phyloP scores from a whole-genome alignment of 1,140 invertebrate genomes.

The Listronotus oregonensis region DNA sequence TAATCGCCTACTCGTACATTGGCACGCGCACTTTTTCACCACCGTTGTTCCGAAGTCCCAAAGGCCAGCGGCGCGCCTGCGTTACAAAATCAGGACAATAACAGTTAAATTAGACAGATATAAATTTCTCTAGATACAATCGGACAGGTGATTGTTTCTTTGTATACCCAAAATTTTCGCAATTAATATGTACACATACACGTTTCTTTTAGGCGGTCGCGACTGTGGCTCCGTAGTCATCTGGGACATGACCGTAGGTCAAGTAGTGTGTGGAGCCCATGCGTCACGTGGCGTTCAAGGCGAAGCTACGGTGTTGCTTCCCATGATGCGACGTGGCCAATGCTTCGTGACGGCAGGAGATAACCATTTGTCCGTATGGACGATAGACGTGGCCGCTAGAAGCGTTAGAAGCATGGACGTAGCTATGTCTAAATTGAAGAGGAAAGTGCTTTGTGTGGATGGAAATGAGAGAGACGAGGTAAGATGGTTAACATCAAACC shows the following conservation, averaged over 20 bases:
- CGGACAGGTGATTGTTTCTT: no score
- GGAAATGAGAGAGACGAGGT: conserved; percentile 68
- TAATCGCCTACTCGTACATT: no score
- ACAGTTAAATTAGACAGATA: no score
- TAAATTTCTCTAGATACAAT: no score
- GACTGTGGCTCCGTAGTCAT: conserved; percentile 85
- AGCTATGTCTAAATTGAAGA: conserved; percentile 69
- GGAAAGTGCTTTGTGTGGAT: conserved; percentile 67
- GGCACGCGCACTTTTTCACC: no score
- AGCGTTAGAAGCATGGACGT: conserved; percentile 74
- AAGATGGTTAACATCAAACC: not conserved
- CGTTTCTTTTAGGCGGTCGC: conserved; percentile 66
- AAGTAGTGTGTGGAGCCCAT: conserved; percentile 68
- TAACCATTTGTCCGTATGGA: conserved; percentile 72
- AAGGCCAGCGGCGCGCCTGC: no score
- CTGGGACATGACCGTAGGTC: conserved; percentile 69
- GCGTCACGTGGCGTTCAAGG: conserved; percentile 71
- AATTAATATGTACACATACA: no score
- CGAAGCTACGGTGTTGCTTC: conserved; percentile 64
- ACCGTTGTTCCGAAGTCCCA: no score
- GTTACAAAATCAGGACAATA: no score
- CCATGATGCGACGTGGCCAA: conserved; percentile 61
- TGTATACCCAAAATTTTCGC: no score
- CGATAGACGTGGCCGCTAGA: conserved; percentile 70
- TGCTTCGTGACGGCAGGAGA: conserved; percentile 77